These are phyloP conservation scores for Elymnias hypermnestra DNA, from an alignment of 1,140 invertebrate genomes.

Conservation along the genomic window DNA sequence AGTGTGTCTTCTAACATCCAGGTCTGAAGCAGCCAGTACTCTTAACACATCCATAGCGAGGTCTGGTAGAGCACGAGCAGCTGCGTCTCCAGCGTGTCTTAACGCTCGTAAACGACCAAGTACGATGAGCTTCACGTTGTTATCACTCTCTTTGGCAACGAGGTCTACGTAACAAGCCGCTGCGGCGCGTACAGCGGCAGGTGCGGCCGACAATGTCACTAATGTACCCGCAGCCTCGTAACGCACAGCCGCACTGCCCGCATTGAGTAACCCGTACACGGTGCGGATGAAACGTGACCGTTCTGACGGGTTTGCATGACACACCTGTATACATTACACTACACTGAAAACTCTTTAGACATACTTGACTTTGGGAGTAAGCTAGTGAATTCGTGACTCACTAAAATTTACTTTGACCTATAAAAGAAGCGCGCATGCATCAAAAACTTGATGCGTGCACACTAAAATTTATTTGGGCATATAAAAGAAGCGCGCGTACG, in stretches of 20 bases:
- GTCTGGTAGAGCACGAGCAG: slow-evolving; percentile 96
- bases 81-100: slow-evolving; percentile 88
- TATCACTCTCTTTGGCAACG: slow-evolving; percentile 99
- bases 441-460: too few relatives aligned
- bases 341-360: too few relatives aligned
- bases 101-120: slow-evolving; percentile 95
- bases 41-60: slow-evolving; percentile 98
- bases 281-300: slow-evolving; percentile 97
- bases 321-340: slow-evolving; percentile 88
- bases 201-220: slow-evolving; percentile 97
- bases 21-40: slow-evolving; percentile 94
- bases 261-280: slow-evolving; percentile 98
- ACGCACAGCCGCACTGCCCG: slow-evolving; percentile 95
- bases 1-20: slow-evolving; percentile 96
- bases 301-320: slow-evolving; percentile 97
- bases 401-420: too few relatives aligned
- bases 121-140: slow-evolving; percentile 99
- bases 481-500: too few relatives aligned
- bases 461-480: too few relatives aligned
- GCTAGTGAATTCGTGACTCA: too few relatives aligned
- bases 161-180: slow-evolving; percentile 98
- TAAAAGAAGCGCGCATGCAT: too few relatives aligned
- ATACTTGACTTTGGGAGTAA: too few relatives aligned
- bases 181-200: slow-evolving; percentile 96
- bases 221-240: slow-evolving; percentile 99